Percentiles rank a stretch among this genome's conserved stretches.
phyloP scores from a whole-genome alignment of 2,113 vertebrate genomes.

The Myodes glareolus region DNA sequence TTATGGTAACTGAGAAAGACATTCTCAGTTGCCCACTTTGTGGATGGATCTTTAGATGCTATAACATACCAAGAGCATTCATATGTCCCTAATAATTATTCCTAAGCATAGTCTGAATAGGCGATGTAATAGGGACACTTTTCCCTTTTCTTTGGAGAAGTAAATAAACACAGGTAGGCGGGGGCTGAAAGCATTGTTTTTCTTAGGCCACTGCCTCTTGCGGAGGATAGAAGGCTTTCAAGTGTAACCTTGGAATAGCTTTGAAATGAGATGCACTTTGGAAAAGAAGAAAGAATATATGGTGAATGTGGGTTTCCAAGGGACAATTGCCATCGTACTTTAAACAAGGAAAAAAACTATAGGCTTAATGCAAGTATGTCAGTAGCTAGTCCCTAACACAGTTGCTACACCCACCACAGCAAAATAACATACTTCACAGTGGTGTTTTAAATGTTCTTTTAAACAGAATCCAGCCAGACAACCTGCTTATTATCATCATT shows the following conservation, averaged over 20 bases:
- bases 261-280: slow-evolving; percentile 69
- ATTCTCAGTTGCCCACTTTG: neutral
- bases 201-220: slow-evolving; percentile 64
- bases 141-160: slow-evolving; percentile 15
- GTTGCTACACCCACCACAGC: neutral
- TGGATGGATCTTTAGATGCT: neutral
- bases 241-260: slow-evolving; percentile 70
- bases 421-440: slow-evolving; percentile 31
- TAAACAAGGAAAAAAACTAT: slow-evolving; percentile 10
- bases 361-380: slow-evolving; percentile 34
- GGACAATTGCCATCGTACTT: slow-evolving; percentile 52
- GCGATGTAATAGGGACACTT: neutral
- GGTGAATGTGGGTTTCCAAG: slow-evolving; percentile 59
- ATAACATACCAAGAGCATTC: neutral
- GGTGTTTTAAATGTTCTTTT: neutral
- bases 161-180: slow-evolving; percentile 54
- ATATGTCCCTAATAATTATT: slow-evolving; percentile 29
- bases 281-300: slow-evolving; percentile 61
- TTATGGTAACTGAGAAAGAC: neutral
- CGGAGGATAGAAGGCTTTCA: slow-evolving; percentile 70
- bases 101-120: slow-evolving; percentile 11
- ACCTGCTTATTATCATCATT: slow-evolving; percentile 47
- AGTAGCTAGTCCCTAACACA: slow-evolving; percentile 1
- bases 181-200: slow-evolving; percentile 61
- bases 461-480: slow-evolving; percentile 36